phyloP scores from a whole-genome alignment of 2,888 invertebrate genomes.

The Chrysomela aeneicollis region DNA sequence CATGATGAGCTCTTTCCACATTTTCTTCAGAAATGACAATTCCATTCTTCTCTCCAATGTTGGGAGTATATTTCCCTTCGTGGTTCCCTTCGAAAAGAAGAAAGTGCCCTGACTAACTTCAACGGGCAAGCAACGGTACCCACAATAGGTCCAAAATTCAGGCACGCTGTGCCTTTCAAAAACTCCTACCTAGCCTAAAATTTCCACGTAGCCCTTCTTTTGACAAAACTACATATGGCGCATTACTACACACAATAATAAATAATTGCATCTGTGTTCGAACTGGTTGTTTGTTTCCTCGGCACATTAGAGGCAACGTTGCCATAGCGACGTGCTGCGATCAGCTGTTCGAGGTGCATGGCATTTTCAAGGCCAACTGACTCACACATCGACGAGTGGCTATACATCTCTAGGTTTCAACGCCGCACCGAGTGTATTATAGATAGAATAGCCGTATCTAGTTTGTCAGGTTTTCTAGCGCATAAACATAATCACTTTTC shows the following conservation, averaged over 20 bases:
- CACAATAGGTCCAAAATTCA: too few species aligned
- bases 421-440: not conserved
- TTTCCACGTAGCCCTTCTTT: not conserved
- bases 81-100: not conserved
- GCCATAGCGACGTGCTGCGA: slow-evolving; percentile 20
- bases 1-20: too few species aligned
- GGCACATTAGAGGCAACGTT: not conserved
- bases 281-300: not conserved
- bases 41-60: too few species aligned
- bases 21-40: too few species aligned
- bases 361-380: slow-evolving; percentile 56
- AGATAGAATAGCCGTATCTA: not conserved
- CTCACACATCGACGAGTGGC: slow-evolving; percentile 37
- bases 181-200: not conserved
- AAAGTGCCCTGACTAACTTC: not conserved
- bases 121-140: not conserved
- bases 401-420: not conserved
- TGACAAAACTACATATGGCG: not conserved
- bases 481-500: not conserved
- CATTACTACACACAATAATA: not conserved
- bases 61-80: too few species aligned
- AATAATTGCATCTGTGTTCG: slow-evolving; percentile 1
- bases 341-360: slow-evolving; percentile 55
- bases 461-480: slow-evolving; percentile 4
- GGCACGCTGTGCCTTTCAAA: too few species aligned